Base-by-base conservation (phyloP, 2,113 vertebrate genomes). In the Lanius collurio region DNA sequence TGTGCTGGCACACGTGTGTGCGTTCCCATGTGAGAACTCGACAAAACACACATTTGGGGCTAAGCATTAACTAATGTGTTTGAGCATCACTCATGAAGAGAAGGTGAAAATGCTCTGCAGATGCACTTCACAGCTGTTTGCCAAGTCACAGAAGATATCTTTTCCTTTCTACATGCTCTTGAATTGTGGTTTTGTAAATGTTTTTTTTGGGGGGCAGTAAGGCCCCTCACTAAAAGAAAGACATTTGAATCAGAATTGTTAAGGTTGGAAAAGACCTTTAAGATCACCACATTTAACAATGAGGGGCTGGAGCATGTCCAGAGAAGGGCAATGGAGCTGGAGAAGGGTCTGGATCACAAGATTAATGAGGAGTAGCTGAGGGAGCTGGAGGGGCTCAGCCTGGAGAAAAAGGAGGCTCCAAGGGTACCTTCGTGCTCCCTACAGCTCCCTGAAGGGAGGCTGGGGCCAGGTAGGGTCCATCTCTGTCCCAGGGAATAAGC, bases 1-100 rank as follows among this genome's bases (percentile, higher is more conserved):
- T 49, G 42, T 15, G 5, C 74, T 33, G 67, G 67, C 19, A 6
- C 24, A 15, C 0, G 0, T 10, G 55, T 52, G 27, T 1, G 2
- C 5, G 27, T 23, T 52, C 83, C 55, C 52, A 2, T 6, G 55
- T 26, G 67, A 79, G 67, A 77, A 15, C 37, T 37, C 11, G 1
- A 41, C 24, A 39, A 59, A 71, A 44, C 49, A 44, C 33, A 78
- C 47, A 8, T 14, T 52, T 5, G 0, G 50, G 49, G 50, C 60
- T 16, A 47, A 44, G 68, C 17, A 11, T 6, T 6, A 44, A 59
- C 21, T 59, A 59, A 68, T 30, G 26, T 20, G 14, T 47, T 56
- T 49, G 53, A 73, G 46, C 52, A 67, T 33, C 81, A 64, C 53
- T 46, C 28, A 4, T 17, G 31, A 46, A 17, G 13, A 13, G 37